These are phyloP conservation scores for Emydocephalus ijimae DNA, from an alignment of 2,113 vertebrate genomes.

Conservation along the genomic window DNA sequence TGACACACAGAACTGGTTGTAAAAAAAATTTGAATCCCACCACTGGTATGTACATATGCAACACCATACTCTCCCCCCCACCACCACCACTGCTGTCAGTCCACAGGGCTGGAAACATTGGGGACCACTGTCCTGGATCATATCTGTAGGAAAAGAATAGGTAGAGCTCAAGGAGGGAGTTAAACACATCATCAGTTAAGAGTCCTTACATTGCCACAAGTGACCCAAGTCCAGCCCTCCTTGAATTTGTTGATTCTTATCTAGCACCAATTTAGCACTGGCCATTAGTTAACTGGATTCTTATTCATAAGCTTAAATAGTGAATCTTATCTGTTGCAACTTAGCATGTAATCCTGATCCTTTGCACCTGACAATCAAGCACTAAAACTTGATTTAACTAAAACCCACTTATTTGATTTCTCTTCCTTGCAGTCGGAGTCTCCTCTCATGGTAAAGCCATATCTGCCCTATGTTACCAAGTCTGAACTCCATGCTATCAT, in stretches of 20 bases:
- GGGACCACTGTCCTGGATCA: background rate
- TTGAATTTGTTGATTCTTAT: background rate
- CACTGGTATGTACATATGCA: background rate
- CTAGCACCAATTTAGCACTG: background rate
- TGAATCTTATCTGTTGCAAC: background rate
- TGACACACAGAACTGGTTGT: no score
- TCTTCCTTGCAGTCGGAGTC: slow-evolving; percentile 73
- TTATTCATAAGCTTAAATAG: background rate
- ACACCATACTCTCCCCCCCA: background rate
- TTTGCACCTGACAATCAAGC: background rate
- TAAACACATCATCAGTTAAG: background rate
- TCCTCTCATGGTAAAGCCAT: slow-evolving; percentile 78
- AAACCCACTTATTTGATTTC: background rate
- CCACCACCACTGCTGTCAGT: background rate
- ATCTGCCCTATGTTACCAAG: slow-evolving; percentile 71
- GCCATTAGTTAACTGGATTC: background rate
- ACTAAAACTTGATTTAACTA: background rate
- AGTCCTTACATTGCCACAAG: background rate
- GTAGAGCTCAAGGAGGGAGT: background rate
- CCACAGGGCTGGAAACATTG: background rate
- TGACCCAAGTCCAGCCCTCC: background rate
- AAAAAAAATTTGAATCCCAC: no score
- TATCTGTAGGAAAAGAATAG: background rate
- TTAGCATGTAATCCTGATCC: background rate
- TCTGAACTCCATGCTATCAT: slow-evolving; percentile 87